A percentile compares a stretch with the other conserved stretches of the same genome.
phyloP scores from a whole-genome alignment of 2,888 invertebrate species.

The Allolobophora icterica region DNA sequence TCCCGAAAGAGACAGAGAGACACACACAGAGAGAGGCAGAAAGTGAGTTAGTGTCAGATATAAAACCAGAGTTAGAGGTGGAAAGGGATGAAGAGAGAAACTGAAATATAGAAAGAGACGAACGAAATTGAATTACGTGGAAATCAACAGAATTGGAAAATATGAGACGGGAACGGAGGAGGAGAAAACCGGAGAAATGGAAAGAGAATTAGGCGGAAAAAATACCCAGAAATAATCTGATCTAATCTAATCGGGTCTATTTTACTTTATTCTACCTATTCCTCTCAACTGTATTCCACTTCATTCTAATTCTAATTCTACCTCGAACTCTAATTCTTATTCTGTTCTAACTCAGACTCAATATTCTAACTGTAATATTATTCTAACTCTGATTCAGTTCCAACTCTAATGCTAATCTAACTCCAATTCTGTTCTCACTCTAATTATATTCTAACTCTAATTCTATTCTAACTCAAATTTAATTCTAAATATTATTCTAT shows the following conservation, averaged over 20 bases:
- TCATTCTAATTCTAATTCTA: not conserved
- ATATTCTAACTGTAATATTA: not conserved
- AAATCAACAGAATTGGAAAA: not conserved
- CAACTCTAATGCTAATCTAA: not conserved
- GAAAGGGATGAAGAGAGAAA: not conserved
- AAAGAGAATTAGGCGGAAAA: not conserved
- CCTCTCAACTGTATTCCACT: not conserved
- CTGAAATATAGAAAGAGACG: not conserved
- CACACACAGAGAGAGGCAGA: not conserved
- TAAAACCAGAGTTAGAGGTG: not conserved
- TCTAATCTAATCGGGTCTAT: not conserved
- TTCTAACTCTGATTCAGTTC: not conserved
- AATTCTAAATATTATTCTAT: not conserved
- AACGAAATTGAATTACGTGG: not conserved
- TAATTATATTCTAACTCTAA: not conserved
- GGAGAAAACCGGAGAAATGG: not conserved
- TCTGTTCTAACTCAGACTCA: not conserved
- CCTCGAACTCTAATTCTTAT: not conserved
- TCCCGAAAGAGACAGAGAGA: too few species aligned
- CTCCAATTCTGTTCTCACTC: not conserved
- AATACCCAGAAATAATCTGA: not conserved
- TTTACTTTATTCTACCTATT: too few species aligned
- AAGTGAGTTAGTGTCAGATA: too few species aligned
- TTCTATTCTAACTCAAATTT: too few species aligned
- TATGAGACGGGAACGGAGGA: not conserved